Percentiles rank a stretch among this genome's conserved stretches.
phyloP scores from a whole-genome alignment of 1,140 invertebrate species.

The Steinernema feltiae region DNA sequence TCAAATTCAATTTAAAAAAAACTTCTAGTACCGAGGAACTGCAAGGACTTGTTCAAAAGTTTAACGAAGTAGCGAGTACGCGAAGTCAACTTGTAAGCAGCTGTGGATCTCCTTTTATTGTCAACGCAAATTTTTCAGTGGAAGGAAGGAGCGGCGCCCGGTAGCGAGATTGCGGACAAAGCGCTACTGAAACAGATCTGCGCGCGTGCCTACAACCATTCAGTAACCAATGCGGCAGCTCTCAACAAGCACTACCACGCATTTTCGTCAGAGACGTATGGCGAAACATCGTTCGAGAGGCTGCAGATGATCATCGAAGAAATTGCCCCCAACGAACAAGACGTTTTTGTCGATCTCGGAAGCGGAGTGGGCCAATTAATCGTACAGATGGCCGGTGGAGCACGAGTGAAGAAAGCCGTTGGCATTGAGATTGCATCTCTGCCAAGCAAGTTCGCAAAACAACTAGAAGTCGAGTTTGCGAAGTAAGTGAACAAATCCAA shows the following conservation, averaged over 20 bases:
- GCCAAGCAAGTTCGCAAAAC: conserved; percentile 43
- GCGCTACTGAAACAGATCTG: neutral
- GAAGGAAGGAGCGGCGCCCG: too few relatives aligned
- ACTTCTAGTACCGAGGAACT: too few relatives aligned
- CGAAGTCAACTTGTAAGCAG: too few relatives aligned
- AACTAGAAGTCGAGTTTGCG: conserved; percentile 45
- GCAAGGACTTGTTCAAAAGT: too few relatives aligned
- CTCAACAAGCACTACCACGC: conserved; percentile 7
- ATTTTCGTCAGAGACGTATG: conserved; percentile 23
- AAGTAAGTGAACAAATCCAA: too few relatives aligned
- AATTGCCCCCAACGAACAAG: neutral
- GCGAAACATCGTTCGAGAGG: conserved; percentile 23
- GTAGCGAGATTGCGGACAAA: too few relatives aligned
- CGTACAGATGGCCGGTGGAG: conserved; percentile 7
- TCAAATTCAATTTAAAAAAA: too few relatives aligned
- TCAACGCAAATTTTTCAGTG: too few relatives aligned
- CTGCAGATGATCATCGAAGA: conserved; percentile 25
- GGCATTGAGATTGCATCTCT: conserved; percentile 53
- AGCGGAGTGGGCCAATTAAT: conserved; percentile 29
- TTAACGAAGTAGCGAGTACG: too few relatives aligned
- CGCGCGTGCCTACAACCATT: neutral
- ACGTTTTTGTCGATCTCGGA: conserved; percentile 29
- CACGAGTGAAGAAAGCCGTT: conserved; percentile 16
- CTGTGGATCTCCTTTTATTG: too few relatives aligned
- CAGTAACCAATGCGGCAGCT: neutral